Base-by-base conservation (phyloP, 35 echinoderm and acorn worm genomes). In the Chiridota heheva region DNA sequence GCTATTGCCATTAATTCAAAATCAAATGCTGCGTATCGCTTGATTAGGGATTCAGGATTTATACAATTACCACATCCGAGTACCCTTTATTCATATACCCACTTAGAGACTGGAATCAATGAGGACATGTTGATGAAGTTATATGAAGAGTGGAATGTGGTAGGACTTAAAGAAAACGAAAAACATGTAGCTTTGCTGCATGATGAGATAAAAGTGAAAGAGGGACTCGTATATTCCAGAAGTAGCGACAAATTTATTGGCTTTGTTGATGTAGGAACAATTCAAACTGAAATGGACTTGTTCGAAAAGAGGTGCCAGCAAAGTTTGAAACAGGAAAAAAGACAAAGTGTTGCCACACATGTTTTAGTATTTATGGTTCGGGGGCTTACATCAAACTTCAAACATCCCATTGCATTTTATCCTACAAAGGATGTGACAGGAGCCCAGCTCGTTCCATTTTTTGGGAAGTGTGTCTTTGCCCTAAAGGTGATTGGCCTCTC, bases 121-220 rank as follows among this genome's bases (percentile, higher is more conserved):
- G 39, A 38, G 1, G 39, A 71, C 7, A 3, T 72, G 12, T 28
- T 72, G 4, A 40, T 24, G 4, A 5, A n/a, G 68, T 15, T 43
- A 10, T 20, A 8, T 40, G 29, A 16, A 42, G 68, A 72, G 15
- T 42, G 18, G 10, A 40, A 43, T 26, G 24, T 43, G 17, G 39
- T 18, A 7, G 27, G 4, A 20, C 7, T 40, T 16, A 22, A 72
- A 7, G 12, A 3, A 20, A 16, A 43, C 47, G 37, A 72, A 43
- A 83, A 35, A 29, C 8, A 62, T 33, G 81, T 70, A 3, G 15
- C 81, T n/a, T 44, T 83, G 27, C 34, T 83, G 20, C 38, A 70
- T 51, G 81, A 83, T 70, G 81, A 83, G 34, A 83, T 70, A 66
- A 83, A 83, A 36, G n/a, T 83, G 0, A 83, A 83, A 56, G 16